Percentiles rank a stretch among this genome's conserved stretches.
Evolutionary conservation across 2,888 invertebrate genomes (phyloP).

Genomic region (Aleiodes alternator): DNA sequence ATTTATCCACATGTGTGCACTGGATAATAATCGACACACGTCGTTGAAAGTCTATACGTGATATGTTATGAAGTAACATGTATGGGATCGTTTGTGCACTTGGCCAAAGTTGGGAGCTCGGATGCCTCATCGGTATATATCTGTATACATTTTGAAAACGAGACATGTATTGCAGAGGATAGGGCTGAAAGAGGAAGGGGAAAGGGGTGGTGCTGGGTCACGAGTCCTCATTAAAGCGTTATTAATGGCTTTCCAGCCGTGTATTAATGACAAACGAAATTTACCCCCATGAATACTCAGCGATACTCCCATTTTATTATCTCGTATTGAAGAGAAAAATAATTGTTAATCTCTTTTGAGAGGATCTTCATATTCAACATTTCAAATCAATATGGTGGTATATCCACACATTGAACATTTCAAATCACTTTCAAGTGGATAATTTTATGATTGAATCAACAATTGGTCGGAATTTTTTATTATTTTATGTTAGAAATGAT

Average conservation of each 20-base stretch:
- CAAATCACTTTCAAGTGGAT: neutral
- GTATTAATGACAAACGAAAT: constrained; percentile 72
- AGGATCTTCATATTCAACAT: neutral
- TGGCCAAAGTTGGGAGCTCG: constrained; percentile 56
- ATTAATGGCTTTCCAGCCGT: constrained; percentile 70
- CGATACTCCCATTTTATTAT: neutral
- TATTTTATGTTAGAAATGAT: neutral
- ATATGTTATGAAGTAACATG: constrained; percentile 40
- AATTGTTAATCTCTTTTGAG: constrained; percentile 38
- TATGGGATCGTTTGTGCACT: constrained; percentile 49
- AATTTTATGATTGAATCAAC: constrained; percentile 5
- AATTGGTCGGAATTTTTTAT: neutral
- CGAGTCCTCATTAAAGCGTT: constrained; percentile 71
- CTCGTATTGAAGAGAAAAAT: constrained; percentile 43
- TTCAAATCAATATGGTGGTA: neutral
- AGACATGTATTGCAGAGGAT: constrained; percentile 43
- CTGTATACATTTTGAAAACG: constrained; percentile 49
- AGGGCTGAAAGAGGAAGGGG: constrained; percentile 37
- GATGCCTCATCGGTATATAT: constrained; percentile 47
- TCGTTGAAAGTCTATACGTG: constrained; percentile 26
- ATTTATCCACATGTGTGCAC: neutral
- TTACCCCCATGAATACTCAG: constrained; percentile 41
- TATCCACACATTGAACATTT: neutral
- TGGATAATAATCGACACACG: constrained; percentile 37
- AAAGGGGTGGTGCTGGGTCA: constrained; percentile 52